These are phyloP conservation scores for Tichodroma muraria DNA, from an alignment of 2,113 vertebrate genomes.

Conservation along the genomic window DNA sequence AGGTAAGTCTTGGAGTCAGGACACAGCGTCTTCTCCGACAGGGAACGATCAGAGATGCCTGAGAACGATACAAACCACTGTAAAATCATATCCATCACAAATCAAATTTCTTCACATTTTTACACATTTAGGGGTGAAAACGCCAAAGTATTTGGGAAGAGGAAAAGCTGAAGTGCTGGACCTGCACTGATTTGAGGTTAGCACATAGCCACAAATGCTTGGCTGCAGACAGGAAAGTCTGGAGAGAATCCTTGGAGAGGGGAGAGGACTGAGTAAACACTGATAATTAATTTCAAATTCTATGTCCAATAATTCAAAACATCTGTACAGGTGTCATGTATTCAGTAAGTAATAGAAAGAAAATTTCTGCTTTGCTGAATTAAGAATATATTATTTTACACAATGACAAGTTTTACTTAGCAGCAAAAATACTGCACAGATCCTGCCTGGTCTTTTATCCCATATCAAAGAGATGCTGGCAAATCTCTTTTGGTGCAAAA, in stretches of 20 bases:
- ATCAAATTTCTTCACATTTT: neutral
- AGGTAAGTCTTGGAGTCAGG: slow-evolving; percentile 49
- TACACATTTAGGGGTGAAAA: neutral
- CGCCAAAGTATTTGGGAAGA: neutral
- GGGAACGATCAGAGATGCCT: slow-evolving; percentile 13
- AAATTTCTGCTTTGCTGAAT: neutral
- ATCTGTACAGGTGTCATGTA: neutral
- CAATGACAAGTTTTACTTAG: neutral
- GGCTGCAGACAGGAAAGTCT: neutral
- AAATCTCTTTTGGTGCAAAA: neutral
- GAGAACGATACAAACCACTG: neutral
- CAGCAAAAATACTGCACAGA: neutral
- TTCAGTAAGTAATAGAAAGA: neutral
- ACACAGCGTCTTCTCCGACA: slow-evolving; percentile 36
- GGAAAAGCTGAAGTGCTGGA: neutral
- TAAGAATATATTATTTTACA: neutral
- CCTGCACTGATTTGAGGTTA: neutral
- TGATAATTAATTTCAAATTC: neutral
- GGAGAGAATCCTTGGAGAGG: neutral
- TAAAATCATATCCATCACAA: neutral
- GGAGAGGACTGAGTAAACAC: neutral
- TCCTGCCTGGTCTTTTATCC: neutral
- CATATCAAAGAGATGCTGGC: neutral
- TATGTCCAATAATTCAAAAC: neutral
- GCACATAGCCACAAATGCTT: neutral